Base-by-base conservation (phyloP, 2,888 invertebrate species). In the Tetranychus piercei region DNA sequence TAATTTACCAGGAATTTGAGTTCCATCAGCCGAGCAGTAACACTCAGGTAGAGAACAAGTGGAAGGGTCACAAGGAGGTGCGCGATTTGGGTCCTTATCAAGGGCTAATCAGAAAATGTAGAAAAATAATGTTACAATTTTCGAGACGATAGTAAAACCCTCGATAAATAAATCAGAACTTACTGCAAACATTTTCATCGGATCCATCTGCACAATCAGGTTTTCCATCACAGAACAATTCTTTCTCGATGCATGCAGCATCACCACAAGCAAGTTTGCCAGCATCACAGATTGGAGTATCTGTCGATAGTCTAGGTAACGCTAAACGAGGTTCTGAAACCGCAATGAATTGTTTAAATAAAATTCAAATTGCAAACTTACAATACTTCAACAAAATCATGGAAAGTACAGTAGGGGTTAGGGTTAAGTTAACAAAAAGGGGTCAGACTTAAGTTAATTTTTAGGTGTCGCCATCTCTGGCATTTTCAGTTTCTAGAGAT, bases 111-210 rank as follows among this genome's bases (percentile, higher is more conserved):
- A 55, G 15, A 15, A 55, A 9, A 55, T 9, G 15, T 55, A 15
- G 15, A 55, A 55, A 55, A 55, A 55, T 55, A 15, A 15, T 15
- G 9, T 55, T 55, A 15, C 2, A 9, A 55, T 55, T 0, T 55
- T 55, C 15, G 15, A 55, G 15, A 3, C 6, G 6, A 15, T 55
- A 15, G 45, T 11, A 45, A 2, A 0, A 55, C 15, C 15, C 9
- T 66, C 90, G 7, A 55, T 15, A 55, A 55, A 15, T 15, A 55
- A 5, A 55, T 1, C 6, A 15, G 5, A 15, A 90, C 92, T 89
- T 86, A 93, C 93, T 89, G 87, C 94, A 94, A 79, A 93, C 91
- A 81, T 94, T 94, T 85, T 94, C 94, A 82, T 94, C 94, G 74
- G 93, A 94, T 82, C 92, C 93, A 82, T 94, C 94, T 81, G 91